phyloP scores from a whole-genome alignment of 2,113 vertebrate genomes.

The Pluvialis apricaria region DNA sequence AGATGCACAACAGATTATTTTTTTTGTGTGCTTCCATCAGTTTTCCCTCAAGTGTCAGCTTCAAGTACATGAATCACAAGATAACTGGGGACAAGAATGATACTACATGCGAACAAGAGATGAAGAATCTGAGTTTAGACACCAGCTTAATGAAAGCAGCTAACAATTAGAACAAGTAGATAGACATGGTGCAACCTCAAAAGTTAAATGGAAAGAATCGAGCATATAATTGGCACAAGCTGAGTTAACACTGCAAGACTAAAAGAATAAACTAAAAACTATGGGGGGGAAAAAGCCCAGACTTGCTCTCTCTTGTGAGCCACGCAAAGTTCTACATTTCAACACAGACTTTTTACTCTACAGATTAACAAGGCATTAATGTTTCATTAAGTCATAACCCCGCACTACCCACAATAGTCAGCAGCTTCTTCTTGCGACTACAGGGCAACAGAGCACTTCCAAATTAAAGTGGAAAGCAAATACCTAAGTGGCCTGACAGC shows the following conservation, averaged over 20 bases:
- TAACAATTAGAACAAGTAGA: background rate
- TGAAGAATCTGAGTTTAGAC: background rate
- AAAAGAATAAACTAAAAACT: background rate
- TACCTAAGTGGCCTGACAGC: background rate
- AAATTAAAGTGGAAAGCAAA: background rate
- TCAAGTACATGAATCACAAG: accelerated
- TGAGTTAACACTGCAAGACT: too few relatives aligned
- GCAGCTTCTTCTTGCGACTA: background rate
- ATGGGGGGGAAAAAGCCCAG: background rate
- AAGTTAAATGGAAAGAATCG: background rate
- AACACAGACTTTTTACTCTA: background rate
- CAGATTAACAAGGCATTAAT: background rate
- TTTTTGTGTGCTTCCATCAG: background rate
- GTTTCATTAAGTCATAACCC: background rate
- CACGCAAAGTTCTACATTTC: background rate
- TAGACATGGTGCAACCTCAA: background rate
- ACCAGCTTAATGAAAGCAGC: background rate
- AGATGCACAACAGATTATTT: background rate
- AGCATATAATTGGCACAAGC: background rate
- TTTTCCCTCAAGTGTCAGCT: background rate
- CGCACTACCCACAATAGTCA: background rate
- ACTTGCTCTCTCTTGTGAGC: background rate
- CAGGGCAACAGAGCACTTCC: background rate
- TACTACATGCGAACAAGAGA: accelerated
- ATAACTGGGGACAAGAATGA: background rate